Conservation (phyloP, 1,140 invertebrate species). For the Drosophila mauritiana region DNA sequence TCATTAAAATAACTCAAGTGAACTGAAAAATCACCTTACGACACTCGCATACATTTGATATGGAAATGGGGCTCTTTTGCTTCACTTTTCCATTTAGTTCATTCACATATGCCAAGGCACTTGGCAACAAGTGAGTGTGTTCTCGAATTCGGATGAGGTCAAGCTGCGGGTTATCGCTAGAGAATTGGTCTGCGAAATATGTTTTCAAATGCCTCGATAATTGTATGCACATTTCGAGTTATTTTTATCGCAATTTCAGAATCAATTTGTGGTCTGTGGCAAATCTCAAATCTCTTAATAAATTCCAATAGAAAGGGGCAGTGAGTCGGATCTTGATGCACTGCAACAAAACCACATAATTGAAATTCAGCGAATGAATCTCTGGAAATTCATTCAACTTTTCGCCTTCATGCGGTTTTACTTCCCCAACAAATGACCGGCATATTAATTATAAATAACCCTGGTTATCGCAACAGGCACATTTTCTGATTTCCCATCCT, state of each 20-base stretch:
- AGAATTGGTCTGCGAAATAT: slow-evolving; percentile 4
- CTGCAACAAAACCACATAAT: slow-evolving; percentile 11
- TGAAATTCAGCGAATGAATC: slow-evolving; percentile 20
- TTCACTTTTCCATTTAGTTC: slow-evolving; percentile 36
- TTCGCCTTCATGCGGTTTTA: slow-evolving; percentile 24
- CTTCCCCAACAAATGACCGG: slow-evolving; percentile 22
- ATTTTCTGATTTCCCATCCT: slow-evolving; percentile 11
- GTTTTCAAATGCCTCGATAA: slow-evolving; percentile 8
- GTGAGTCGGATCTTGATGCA: slow-evolving; percentile 2
- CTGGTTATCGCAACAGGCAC: slow-evolving; percentile 7
- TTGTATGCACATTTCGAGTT: slow-evolving; percentile 22
- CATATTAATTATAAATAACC: slow-evolving; percentile 45
- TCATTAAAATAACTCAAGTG: slow-evolving; percentile 26
- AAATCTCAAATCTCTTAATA: slow-evolving; percentile 20
- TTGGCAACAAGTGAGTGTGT: slow-evolving; percentile 52
- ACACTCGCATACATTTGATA: slow-evolving; percentile 66
- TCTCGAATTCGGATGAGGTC: slow-evolving; percentile 21
- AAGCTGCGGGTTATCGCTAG: slow-evolving; percentile 27
- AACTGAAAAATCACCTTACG: slow-evolving; percentile 37
- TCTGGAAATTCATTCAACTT: slow-evolving; percentile 22
- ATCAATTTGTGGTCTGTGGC: slow-evolving; percentile 34
- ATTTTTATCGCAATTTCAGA: slow-evolving; percentile 17
- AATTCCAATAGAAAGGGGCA: slow-evolving; percentile 10
- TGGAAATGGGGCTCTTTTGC: slow-evolving; percentile 52
- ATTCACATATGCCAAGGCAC: slow-evolving; percentile 40